Evolutionary conservation across 2,113 vertebrate genomes (phyloP), one percentile per base, ranked within the genome.

Genomic region (Mormyrus iriodes): DNA sequence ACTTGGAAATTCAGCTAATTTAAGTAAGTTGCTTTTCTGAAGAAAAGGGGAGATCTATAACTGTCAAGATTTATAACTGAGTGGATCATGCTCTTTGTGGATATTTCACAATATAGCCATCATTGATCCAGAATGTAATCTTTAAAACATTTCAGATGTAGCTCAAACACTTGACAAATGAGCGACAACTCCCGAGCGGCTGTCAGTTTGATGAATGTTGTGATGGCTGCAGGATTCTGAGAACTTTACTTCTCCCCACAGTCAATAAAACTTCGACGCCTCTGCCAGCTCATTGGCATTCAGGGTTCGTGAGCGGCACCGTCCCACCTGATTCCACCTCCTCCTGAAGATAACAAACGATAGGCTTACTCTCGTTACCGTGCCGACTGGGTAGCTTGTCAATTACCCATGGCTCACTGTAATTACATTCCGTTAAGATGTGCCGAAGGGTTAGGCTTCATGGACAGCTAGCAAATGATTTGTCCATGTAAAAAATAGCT

Each of bases 21-120:
- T 84, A 46, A 84, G 24, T 42, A 84, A 21, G 42, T 84, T 84
- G 24, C 19, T 84, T 49, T 48, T 83, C 21, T 84, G 21, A 84
- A 21, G 79, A 84, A 84, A 84, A 10, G 82, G 8, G 44, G 8
- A 84, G 48, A 84, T 84, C 44, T 84, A 84, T 84, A 84, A 84
- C 82, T 84, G 82, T n/a, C 82, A 84, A 84, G 82, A 84, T 84
- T 84, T 79, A 79, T 79, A 79, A 79, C 73, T 79, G 73, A 39
- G 6, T 0, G 35, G 15, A 35, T 42, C 35, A 79, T 42, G 5
- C 73, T 42, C 73, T 0, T 0, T 79, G 73, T 42, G 35, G 13
- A 79, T 39, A 35, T 42, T 79, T 79, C 35, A 5, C 73, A 79
- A 79, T 42, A 48, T 84, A 42, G 82, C 19, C 24, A n/a, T n/a